phyloP scores from a whole-genome alignment of 2,113 vertebrate species.

The Sprattus sprattus region DNA sequence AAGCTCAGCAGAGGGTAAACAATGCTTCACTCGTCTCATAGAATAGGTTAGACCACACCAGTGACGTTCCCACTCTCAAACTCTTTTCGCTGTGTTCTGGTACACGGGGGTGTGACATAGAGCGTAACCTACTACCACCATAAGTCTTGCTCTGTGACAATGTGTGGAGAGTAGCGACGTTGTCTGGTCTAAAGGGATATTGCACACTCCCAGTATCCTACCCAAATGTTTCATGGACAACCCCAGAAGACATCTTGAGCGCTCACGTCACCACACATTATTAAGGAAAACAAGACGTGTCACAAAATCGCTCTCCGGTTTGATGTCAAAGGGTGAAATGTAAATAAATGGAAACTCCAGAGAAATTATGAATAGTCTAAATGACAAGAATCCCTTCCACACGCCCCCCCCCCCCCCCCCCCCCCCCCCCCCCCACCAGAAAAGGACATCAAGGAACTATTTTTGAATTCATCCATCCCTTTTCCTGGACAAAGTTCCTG shows the following conservation, averaged over 20 bases:
- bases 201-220: background rate
- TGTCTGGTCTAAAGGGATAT: background rate
- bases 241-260: background rate
- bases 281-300: background rate
- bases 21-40: too few relatives aligned
- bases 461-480: constrained; percentile 63
- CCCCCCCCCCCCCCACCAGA: background rate
- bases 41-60: background rate
- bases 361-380: background rate
- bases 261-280: background rate
- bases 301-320: background rate
- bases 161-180: background rate
- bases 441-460: constrained; percentile 35
- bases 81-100: background rate
- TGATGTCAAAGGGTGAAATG: background rate
- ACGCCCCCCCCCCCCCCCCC: background rate
- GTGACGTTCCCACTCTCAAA: background rate
- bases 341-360: background rate
- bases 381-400: background rate
- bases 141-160: background rate
- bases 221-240: background rate
- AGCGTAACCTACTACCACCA: background rate
- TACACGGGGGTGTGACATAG: background rate
- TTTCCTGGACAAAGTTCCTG: constrained; percentile 73
- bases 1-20: too few relatives aligned